Evolutionary conservation across 2,797 vertebrate species (phyloP).

Genomic region (Gorsachius magnificus): DNA sequence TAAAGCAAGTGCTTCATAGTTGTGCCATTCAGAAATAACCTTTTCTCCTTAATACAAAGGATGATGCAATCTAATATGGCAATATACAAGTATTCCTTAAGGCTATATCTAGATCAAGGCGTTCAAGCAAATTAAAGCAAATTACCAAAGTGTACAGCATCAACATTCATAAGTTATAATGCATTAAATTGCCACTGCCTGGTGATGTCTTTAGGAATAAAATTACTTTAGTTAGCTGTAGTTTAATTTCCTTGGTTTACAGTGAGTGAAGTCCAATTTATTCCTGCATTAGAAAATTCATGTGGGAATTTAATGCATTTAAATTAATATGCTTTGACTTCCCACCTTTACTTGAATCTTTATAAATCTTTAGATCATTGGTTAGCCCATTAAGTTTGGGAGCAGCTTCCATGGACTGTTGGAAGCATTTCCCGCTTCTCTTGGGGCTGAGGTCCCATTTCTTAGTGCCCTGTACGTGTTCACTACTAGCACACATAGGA

Average conservation of each 20-base stretch:
- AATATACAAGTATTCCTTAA: constrained; percentile 33
- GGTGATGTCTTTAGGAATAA: constrained; percentile 36
- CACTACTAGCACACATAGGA: not conserved
- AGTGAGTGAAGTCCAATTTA: constrained; percentile 21
- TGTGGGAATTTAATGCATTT: not conserved
- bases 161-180: constrained; percentile 48
- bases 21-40: not conserved
- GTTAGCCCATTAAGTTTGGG: not conserved
- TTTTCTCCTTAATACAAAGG: constrained; percentile 18
- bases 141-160: constrained; percentile 46
- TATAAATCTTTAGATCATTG: not conserved
- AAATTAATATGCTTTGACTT: constrained; percentile 17
- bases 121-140: constrained; percentile 53
- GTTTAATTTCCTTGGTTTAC: constrained; percentile 47
- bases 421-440: not conserved
- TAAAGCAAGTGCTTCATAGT: not conserved
- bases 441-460: not conserved
- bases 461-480: not conserved
- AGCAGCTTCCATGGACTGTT: not conserved
- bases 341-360: not conserved
- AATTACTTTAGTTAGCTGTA: constrained; percentile 23
- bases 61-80: constrained; percentile 23
- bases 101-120: constrained; percentile 40
- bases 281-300: not conserved
- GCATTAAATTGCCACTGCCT: constrained; percentile 48